Evolutionary conservation across 2,797 vertebrate species (phyloP), one percentile per base, ranked within the genome.

Genomic region (Sebastes steindachneri): DNA sequence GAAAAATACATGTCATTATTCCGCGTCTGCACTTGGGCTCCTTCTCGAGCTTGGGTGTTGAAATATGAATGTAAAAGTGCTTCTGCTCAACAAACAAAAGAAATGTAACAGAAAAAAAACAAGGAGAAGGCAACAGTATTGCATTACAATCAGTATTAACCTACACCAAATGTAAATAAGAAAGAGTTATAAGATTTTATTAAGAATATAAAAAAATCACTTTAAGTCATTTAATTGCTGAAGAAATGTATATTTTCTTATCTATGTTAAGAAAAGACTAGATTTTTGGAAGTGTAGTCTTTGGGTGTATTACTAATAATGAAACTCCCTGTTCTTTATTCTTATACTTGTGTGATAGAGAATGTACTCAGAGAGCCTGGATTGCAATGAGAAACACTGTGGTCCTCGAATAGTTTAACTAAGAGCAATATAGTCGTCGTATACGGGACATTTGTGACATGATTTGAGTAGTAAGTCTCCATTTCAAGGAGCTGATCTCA

Each of bases 31-130:
- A 87, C 90, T 91, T 4, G n/a, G 85, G 85, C 90, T 91, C 72
- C 68, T 68, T 37, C 55, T 73, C 4, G 79, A 89, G 88, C 87
- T 82, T 53, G n/a, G 12, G 77, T 88, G 93, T 90, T 80, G 77
- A 94, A 92, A 94, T 88, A 93, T 95, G 95, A 96, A 95, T 95
- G 95, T 95, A 95, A 88, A 89, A 93, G 88, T 90, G 89, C 86
- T 93, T 94, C 87, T 94, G 88, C 85, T 94, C 87, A 91, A 87
- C 79, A 91, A 88, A 89, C 86, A 86, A 85, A 88, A 92, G 79
- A 93, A 92, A 92, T 91, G 80, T 90, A 86, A 90, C 37, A 80
- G 75, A 71, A 80, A 55, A 79, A 79, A 65, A 73, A 73, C 75
- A 64, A 83, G 60, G 65, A 89, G 45, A 89, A 87, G 75, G 83